Percentiles rank a stretch among this genome's conserved stretches.
phyloP scores from a whole-genome alignment of 2,888 invertebrate genomes.

The Xanthia icteritia region DNA sequence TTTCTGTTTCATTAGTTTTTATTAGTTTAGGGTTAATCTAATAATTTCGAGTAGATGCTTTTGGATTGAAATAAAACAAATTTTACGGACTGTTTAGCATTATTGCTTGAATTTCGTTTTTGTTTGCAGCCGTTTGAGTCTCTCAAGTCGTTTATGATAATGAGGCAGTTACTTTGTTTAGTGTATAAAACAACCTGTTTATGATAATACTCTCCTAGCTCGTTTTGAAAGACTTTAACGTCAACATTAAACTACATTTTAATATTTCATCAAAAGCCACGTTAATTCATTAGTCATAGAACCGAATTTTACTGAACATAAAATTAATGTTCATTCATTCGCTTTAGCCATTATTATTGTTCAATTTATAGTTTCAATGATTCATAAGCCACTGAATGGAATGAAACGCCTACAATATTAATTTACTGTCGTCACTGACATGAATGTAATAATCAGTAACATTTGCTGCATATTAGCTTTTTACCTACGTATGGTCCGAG shows the following conservation, averaged over 20 bases:
- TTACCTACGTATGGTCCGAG: not conserved
- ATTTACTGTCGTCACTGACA: not conserved
- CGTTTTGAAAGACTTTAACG: not conserved
- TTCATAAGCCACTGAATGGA: slow-evolving; percentile 20
- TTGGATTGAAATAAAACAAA: slow-evolving; percentile 59
- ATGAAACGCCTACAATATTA: slow-evolving; percentile 21
- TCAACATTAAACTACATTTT: not conserved
- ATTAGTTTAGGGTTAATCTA: slow-evolving; percentile 59
- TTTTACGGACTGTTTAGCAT: slow-evolving; percentile 58
- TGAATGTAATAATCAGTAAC: slow-evolving; percentile 12
- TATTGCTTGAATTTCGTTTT: slow-evolving; percentile 42
- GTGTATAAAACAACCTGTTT: slow-evolving; percentile 1
- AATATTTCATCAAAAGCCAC: slow-evolving; percentile 14
- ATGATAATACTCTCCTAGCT: not conserved
- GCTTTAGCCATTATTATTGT: slow-evolving; percentile 10
- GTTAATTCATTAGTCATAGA: slow-evolving; percentile 9
- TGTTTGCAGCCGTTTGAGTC: slow-evolving; percentile 33
- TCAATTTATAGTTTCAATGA: slow-evolving; percentile 34
- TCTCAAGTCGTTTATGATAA: slow-evolving; percentile 26
- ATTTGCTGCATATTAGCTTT: slow-evolving; percentile 48
- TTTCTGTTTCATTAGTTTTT: slow-evolving; percentile 64
- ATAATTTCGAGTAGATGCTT: slow-evolving; percentile 33
- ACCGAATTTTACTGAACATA: slow-evolving; percentile 12
- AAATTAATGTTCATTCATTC: slow-evolving; percentile 23
- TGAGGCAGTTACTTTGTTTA: slow-evolving; percentile 20